These are phyloP conservation scores for Pholis gunnellus DNA, from an alignment of 2,113 vertebrate genomes.

Conservation along the genomic window DNA sequence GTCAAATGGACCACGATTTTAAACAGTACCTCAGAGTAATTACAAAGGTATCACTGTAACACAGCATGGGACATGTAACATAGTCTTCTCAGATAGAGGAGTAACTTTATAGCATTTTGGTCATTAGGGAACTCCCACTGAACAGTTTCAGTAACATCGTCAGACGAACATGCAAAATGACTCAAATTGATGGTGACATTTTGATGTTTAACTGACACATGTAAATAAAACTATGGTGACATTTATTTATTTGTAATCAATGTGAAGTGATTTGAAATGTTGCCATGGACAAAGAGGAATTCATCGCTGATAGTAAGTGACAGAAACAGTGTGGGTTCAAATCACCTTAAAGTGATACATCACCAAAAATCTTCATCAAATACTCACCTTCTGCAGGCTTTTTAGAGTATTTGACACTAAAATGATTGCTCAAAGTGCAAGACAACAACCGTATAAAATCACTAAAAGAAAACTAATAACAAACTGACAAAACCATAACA, in stretches of 20 bases:
- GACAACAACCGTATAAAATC: slow-evolving; percentile 27
- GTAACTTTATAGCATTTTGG: slow-evolving; percentile 9
- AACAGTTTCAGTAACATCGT: slow-evolving; percentile 5
- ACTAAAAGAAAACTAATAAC: slow-evolving; percentile 40
- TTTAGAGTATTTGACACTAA: slow-evolving; percentile 18
- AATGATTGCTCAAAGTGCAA: slow-evolving; percentile 53
- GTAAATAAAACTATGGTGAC: background rate
- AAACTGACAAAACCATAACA: slow-evolving; percentile 8
- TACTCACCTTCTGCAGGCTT: background rate
- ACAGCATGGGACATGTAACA: slow-evolving; percentile 6
- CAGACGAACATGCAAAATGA: background rate
- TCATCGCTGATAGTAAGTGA: slow-evolving; percentile 27
- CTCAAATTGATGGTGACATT: background rate
- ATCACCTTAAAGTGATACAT: slow-evolving; percentile 17
- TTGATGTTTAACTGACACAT: background rate
- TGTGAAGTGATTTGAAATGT: background rate
- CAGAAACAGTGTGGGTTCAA: background rate
- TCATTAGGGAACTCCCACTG: background rate
- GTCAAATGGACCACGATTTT: slow-evolving; percentile 9
- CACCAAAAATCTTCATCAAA: background rate
- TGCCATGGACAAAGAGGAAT: background rate
- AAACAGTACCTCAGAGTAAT: slow-evolving; percentile 29
- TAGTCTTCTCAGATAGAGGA: background rate
- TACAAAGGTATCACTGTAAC: slow-evolving; percentile 2
- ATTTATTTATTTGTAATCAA: slow-evolving; percentile 1